These are phyloP conservation scores for Tenualosa ilisha DNA, from an alignment of 2,797 vertebrate species.

Conservation along the genomic window DNA sequence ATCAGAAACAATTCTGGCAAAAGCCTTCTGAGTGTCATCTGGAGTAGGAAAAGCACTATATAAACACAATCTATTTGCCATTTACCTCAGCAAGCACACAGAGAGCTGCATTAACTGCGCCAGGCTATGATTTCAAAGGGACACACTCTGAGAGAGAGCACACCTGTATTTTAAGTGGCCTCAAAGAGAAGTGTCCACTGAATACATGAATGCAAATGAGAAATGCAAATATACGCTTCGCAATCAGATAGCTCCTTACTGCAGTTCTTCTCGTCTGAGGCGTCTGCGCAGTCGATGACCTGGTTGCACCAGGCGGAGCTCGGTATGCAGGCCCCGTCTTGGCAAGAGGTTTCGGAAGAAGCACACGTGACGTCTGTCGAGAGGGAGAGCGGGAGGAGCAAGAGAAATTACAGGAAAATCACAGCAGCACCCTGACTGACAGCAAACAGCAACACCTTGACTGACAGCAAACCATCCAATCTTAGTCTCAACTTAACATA, in stretches of 20 bases:
- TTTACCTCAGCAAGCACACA: background rate
- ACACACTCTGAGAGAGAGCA: background rate
- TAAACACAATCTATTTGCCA: background rate
- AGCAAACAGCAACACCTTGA: background rate
- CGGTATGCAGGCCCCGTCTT: slow-evolving; percentile 87
- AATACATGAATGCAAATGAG: background rate
- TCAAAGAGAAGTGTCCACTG: background rate
- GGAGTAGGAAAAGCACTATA: background rate
- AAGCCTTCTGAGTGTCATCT: background rate
- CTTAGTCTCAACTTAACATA: background rate
- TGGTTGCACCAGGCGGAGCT: slow-evolving; percentile 92
- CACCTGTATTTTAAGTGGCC: slow-evolving; percentile 1
- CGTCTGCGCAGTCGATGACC: slow-evolving; percentile 92
- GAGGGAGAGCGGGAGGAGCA: background rate
- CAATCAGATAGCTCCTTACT: slow-evolving; percentile 74
- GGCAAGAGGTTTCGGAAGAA: slow-evolving; percentile 84
- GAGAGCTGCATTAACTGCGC: background rate
- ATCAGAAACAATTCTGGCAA: background rate
- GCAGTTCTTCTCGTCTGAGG: slow-evolving; percentile 94
- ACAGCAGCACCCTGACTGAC: background rate
- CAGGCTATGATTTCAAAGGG: background rate
- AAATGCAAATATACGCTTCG: background rate
- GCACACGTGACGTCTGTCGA: slow-evolving; percentile 76
- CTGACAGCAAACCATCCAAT: background rate
- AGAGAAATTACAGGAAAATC: background rate